Conservation (phyloP, 2,888 invertebrate species). For the Drosophila ustulata region DNA sequence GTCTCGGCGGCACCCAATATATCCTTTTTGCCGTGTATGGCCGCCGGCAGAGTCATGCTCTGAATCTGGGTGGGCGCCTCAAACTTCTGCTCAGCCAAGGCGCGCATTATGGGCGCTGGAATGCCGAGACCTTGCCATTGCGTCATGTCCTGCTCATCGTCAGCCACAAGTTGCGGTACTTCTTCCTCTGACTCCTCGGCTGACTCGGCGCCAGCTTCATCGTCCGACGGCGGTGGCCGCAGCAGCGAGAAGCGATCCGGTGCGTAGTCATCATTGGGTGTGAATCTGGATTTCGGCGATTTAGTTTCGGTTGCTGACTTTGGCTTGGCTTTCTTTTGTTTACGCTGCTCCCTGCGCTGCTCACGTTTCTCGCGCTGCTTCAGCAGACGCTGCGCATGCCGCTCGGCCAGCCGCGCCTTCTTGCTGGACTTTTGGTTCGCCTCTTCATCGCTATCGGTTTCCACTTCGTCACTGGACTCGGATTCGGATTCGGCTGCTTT, state of each 20-base stretch:
- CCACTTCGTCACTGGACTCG: slow-evolving; percentile 40
- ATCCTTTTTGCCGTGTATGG: slow-evolving; percentile 94
- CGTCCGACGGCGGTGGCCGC: slow-evolving; percentile 68
- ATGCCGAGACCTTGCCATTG: slow-evolving; percentile 90
- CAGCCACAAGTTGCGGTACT: slow-evolving; percentile 34
- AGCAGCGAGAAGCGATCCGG: slow-evolving; percentile 77
- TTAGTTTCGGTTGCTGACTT: slow-evolving; percentile 5
- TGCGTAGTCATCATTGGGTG: slow-evolving; percentile 50
- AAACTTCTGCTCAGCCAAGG: slow-evolving; percentile 92
- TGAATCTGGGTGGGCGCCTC: slow-evolving; percentile 96
- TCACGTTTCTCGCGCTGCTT: slow-evolving; percentile 69
- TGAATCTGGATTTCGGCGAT: slow-evolving; percentile 11
- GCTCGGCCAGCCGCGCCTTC: slow-evolving; percentile 72
- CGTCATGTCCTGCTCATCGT: slow-evolving; percentile 65
- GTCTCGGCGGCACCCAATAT: slow-evolving; percentile 99
- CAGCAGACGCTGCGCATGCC: slow-evolving; percentile 54
- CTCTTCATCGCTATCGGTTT: slow-evolving; percentile 22
- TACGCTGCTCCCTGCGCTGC: slow-evolving; percentile 58
- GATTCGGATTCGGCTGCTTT: slow-evolving; percentile 16
- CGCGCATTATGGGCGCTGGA: slow-evolving; percentile 88
- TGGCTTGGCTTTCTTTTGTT: slow-evolving; percentile 26
- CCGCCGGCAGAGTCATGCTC: slow-evolving; percentile 91
- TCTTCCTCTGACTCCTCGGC: slow-evolving; percentile 32
- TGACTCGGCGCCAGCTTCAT: slow-evolving; percentile 32
- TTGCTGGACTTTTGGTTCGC: slow-evolving; percentile 43